Percentiles rank a stretch among this genome's conserved stretches.
Conservation (phyloP, 2,113 vertebrate genomes). For the Chlorocebus sabaeus region DNA sequence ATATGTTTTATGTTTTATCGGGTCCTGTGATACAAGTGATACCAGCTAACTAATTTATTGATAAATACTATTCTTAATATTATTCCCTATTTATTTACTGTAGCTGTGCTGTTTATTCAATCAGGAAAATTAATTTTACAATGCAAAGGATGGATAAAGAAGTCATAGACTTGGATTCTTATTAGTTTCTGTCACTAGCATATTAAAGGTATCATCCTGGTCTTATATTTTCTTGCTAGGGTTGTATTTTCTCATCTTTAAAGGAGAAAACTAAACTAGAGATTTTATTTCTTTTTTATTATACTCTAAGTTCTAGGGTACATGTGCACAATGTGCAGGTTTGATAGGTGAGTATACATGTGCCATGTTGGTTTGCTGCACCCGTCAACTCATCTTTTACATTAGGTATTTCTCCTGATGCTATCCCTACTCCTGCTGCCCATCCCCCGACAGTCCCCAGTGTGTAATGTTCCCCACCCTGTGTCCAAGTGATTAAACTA, state of each 20-base stretch:
- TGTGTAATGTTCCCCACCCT: too few species aligned
- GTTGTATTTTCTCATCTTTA: background rate
- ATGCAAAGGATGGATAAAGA: background rate
- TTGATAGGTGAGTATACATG: too few species aligned
- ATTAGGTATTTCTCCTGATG: too few species aligned
- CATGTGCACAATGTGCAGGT: too few species aligned
- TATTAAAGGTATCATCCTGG: background rate
- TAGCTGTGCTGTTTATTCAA: background rate
- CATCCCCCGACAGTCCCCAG: too few species aligned
- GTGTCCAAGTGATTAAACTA: background rate
- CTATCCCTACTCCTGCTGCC: too few species aligned
- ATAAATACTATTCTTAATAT: background rate
- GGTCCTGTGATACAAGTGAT: background rate
- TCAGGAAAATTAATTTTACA: conserved; percentile 4
- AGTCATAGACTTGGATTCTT: background rate
- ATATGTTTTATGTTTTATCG: background rate
- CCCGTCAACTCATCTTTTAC: too few species aligned
- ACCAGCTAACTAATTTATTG: background rate
- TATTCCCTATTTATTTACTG: background rate
- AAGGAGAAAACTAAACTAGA: background rate
- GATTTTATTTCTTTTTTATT: background rate
- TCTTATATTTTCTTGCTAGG: background rate
- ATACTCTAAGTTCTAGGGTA: too few species aligned
- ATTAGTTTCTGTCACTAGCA: background rate
- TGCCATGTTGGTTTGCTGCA: too few species aligned